These are phyloP conservation scores for Sycophila sp. DNA, from an alignment of 1,140 invertebrate genomes.

Conservation along the genomic window DNA sequence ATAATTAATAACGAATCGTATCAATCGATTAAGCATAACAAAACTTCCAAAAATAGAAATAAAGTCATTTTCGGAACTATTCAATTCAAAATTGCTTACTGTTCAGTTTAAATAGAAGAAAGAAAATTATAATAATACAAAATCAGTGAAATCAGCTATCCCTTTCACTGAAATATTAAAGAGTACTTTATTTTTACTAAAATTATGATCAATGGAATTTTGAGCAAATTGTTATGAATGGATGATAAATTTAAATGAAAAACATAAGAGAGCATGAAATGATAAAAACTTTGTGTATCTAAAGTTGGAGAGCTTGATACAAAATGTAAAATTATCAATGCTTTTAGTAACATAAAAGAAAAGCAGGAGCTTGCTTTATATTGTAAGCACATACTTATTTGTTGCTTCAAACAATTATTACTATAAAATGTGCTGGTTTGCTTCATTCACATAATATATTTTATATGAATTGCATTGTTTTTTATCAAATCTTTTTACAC, in stretches of 20 bases:
- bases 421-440: neutral
- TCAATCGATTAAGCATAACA: slow-evolving; percentile 14
- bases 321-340: slow-evolving; percentile 32
- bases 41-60: slow-evolving; percentile 20
- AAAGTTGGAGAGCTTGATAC: slow-evolving; percentile 4
- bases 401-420: slow-evolving; percentile 18
- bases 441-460: neutral
- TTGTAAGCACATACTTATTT: neutral
- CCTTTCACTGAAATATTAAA: slow-evolving; percentile 33
- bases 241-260: slow-evolving; percentile 13
- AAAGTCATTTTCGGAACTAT: slow-evolving; percentile 27
- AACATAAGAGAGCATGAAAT: slow-evolving; percentile 21
- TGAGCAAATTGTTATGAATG: slow-evolving; percentile 28
- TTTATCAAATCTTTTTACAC: too few relatives aligned
- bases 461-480: neutral
- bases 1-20: slow-evolving; percentile 9
- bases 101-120: slow-evolving; percentile 17
- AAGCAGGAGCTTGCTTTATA: slow-evolving; percentile 12
- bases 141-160: slow-evolving; percentile 32
- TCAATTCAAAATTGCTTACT: slow-evolving; percentile 28
- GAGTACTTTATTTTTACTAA: slow-evolving; percentile 40
- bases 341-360: slow-evolving; percentile 15
- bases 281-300: slow-evolving; percentile 10
- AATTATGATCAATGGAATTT: slow-evolving; percentile 30
- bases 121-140: slow-evolving; percentile 28